Evolutionary conservation across 2,888 invertebrate species (phyloP), one percentile per base, ranked within the genome.

Genomic region (Sarcophaga caerulescens): DNA sequence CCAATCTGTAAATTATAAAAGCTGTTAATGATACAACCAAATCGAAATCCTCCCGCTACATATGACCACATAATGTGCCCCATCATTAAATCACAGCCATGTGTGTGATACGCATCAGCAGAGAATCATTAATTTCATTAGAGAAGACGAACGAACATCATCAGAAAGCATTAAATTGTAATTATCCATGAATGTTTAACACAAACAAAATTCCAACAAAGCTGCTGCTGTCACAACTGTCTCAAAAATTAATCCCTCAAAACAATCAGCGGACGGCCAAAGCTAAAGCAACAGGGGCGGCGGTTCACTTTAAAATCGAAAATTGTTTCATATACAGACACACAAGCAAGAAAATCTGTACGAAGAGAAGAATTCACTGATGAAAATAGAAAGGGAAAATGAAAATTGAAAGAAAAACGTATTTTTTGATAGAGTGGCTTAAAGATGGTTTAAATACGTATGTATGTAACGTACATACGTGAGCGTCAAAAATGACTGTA

Each of bases 141-240:
- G 25, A 25, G 45, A 35, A 35, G 35, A 35, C 10, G 35, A 71
- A 19, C 57, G 10, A 70, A 35, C 71, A 76, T 73, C 25, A 76
- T 84, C 35, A 62, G 35, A 74, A 66, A 65, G 77, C 77, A 84
- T 84, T 84, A 78, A 84, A 84, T 81, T 81, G 78, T 70, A 87
- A 84, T 81, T 87, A 87, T 81, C 75, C 79, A 76, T 78, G 75
- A 84, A 79, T 69, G 66, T 79, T 81, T 69, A 80, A 81, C 75
- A 75, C 70, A 71, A 85, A 84, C 79, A 84, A 87, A 35, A 87
- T 87, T 84, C 69, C 69, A 77, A 73, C 76, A 79, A 81, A 82
- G 77, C 78, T 63, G 35, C 35, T 35, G 66, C 84, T 86, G 81
- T 84, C 86, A 84, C 68, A 84, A 84, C 77, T 80, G 84, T 81